Percentiles rank a stretch among this genome's conserved stretches.
Conservation (phyloP, 2,888 invertebrate genomes). For the Drosophila meridiana region DNA sequence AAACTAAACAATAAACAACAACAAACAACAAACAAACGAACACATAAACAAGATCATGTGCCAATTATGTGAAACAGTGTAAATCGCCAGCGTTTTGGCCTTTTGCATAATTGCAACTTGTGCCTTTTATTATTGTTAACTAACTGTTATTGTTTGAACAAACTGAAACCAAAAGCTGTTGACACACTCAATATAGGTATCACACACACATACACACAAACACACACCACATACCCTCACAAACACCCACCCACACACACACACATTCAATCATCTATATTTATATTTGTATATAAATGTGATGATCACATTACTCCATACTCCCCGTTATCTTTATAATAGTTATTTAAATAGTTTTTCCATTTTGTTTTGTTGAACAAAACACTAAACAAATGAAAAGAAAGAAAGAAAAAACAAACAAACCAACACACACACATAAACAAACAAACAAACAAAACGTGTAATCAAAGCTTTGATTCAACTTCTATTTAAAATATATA, state of each 20-base stretch:
- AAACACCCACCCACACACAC: background rate
- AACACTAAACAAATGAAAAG: slow-evolving; percentile 66
- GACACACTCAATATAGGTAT: slow-evolving; percentile 53
- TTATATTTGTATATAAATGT: slow-evolving; percentile 10
- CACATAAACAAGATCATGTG: slow-evolving; percentile 60
- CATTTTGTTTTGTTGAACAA: slow-evolving; percentile 76
- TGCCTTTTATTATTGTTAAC: slow-evolving; percentile 78
- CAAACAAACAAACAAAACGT: slow-evolving; percentile 50
- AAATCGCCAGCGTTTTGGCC: slow-evolving; percentile 76
- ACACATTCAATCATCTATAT: slow-evolving; percentile 30
- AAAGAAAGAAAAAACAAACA: slow-evolving; percentile 20
- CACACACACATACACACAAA: slow-evolving; percentile 27
- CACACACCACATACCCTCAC: slow-evolving; percentile 12
- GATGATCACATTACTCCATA: slow-evolving; percentile 31
- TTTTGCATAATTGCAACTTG: slow-evolving; percentile 76
- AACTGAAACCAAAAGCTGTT: slow-evolving; percentile 78
- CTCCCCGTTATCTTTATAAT: slow-evolving; percentile 51
- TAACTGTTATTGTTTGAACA: slow-evolving; percentile 75
- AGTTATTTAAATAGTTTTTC: slow-evolving; percentile 77
- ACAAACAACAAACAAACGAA: slow-evolving; percentile 28
- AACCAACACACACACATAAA: slow-evolving; percentile 39
- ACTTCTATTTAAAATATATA: slow-evolving; percentile 75
- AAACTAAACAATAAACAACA: slow-evolving; percentile 29
- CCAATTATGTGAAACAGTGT: slow-evolving; percentile 69
- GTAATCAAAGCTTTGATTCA: slow-evolving; percentile 78